Evolutionary conservation across 2,888 invertebrate genomes (phyloP).

Genomic region (Apotomis betuletana): DNA sequence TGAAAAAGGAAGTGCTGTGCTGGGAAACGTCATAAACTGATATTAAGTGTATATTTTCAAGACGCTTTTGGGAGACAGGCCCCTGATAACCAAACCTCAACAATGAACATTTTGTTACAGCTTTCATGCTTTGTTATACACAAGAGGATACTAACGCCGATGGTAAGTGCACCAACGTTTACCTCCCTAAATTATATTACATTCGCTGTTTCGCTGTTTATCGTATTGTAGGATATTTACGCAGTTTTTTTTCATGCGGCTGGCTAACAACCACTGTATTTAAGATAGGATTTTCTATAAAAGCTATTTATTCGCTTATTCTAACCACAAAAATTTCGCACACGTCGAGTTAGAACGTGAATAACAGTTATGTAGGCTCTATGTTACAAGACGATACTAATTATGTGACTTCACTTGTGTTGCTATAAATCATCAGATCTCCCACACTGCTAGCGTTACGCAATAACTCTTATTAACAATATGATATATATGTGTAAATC

Average conservation of each 20-base stretch:
- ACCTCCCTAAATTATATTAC: slow-evolving; percentile 50
- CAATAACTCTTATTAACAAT: slow-evolving; percentile 33
- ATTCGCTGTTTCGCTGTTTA: slow-evolving; percentile 72
- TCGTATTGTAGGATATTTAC: slow-evolving; percentile 69
- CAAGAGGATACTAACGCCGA: slow-evolving; percentile 95
- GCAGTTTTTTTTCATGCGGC: slow-evolving; percentile 72
- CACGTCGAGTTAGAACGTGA: slow-evolving; percentile 36
- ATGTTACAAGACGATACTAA: slow-evolving; percentile 30
- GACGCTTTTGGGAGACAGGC: neutral
- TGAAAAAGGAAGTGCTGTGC: neutral
- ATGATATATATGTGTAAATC: slow-evolving; percentile 18
- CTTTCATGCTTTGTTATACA: slow-evolving; percentile 97
- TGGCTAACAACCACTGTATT: slow-evolving; percentile 71
- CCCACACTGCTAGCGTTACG: slow-evolving; percentile 35
- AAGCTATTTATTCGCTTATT: slow-evolving; percentile 70
- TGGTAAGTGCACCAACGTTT: slow-evolving; percentile 85
- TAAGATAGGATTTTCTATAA: slow-evolving; percentile 62
- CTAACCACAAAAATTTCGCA: slow-evolving; percentile 59
- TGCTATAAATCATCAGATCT: slow-evolving; percentile 38
- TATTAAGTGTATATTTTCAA: neutral
- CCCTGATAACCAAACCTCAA: slow-evolving; percentile 18
- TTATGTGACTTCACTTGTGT: slow-evolving; percentile 36
- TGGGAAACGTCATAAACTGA: neutral
- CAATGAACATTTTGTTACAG: slow-evolving; percentile 86
- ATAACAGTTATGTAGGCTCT: slow-evolving; percentile 34